Percentiles rank a stretch among this genome's conserved stretches.
Conservation (phyloP, 2,113 vertebrate genomes). For the Micromys minutus region DNA sequence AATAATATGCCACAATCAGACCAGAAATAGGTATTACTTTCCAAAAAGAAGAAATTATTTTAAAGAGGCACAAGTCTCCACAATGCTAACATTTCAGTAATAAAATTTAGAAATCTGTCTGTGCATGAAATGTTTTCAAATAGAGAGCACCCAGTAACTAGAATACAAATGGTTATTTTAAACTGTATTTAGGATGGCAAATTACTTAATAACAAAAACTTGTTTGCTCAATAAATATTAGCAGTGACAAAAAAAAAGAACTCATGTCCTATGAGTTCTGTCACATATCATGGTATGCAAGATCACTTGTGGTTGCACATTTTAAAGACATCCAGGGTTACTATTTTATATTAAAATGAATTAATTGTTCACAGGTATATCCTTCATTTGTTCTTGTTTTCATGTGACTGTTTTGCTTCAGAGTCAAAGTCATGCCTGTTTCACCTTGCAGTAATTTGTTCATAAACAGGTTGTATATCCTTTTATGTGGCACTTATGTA, state of each 20-base stretch:
- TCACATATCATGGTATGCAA: background rate
- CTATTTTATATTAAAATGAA: background rate
- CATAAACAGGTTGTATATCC: background rate
- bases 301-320: background rate
- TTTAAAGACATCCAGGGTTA: background rate
- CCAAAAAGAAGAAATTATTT: background rate
- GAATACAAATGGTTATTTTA: background rate
- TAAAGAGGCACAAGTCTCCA: background rate
- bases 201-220: background rate
- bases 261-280: background rate
- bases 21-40: background rate
- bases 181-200: background rate
- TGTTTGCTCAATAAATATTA: background rate
- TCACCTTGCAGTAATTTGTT: background rate
- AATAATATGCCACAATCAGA: background rate
- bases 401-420: background rate
- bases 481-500: background rate
- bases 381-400: background rate
- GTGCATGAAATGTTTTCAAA: constrained; percentile 18
- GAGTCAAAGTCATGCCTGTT: background rate
- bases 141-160: background rate
- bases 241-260: background rate
- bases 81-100: constrained; percentile 18
- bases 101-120: background rate
- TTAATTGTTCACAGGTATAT: background rate